Conservation (phyloP, 2,888 invertebrate genomes). For the Drosophila birchii region DNA sequence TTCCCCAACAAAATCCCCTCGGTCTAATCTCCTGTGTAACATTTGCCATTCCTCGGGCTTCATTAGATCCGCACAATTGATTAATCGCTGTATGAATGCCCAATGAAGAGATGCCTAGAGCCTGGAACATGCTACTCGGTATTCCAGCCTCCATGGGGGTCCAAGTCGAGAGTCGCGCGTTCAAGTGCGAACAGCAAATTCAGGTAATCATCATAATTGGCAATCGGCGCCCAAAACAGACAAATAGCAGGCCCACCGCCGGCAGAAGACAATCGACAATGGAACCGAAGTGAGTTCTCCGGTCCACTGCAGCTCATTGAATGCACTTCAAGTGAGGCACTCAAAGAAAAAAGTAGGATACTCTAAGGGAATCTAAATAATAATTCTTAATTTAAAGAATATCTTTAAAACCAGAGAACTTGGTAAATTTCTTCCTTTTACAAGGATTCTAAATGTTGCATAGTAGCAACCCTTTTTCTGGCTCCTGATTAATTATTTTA, state of each 20-base stretch:
- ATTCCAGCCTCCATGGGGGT: neutral
- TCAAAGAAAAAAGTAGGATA: neutral
- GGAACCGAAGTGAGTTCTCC: conserved; percentile 8
- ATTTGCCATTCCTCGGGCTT: conserved; percentile 57
- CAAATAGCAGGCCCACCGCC: conserved; percentile 26
- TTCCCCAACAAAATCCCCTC: conserved; percentile 34
- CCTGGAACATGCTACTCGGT: neutral
- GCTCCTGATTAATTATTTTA: neutral
- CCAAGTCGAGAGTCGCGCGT: conserved; percentile 6
- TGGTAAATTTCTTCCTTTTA: neutral
- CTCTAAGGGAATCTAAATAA: neutral
- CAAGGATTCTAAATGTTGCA: neutral
- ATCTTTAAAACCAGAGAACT: neutral
- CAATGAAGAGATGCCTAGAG: conserved; percentile 1
- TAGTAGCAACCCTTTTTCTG: too few species aligned
- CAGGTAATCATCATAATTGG: conserved; percentile 69
- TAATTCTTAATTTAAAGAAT: neutral
- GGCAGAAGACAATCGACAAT: conserved; percentile 37
- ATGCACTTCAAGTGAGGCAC: neutral
- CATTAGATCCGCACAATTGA: conserved; percentile 51
- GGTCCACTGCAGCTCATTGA: conserved; percentile 20
- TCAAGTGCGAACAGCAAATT: conserved; percentile 57
- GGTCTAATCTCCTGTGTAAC: conserved; percentile 63
- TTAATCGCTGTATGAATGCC: conserved; percentile 45
- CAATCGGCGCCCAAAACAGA: conserved; percentile 48